Conservation (phyloP, 2,113 vertebrate species). For the Globicephala melas region DNA sequence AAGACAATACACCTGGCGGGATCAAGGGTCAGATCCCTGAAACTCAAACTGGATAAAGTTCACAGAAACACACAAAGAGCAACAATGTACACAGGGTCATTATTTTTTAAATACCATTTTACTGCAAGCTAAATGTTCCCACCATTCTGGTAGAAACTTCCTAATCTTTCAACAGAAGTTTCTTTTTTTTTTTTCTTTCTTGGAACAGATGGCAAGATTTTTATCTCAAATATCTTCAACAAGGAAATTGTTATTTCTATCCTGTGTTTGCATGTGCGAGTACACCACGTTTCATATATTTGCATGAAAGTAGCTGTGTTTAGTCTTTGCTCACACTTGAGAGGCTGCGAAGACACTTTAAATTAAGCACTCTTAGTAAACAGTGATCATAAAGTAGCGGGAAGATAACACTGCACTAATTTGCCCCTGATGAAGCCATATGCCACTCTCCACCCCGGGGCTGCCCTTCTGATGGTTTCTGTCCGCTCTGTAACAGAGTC, state of each 20-base stretch:
- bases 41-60: background rate
- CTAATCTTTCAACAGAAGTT: conserved; percentile 23
- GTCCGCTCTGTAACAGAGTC: background rate
- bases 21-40: background rate
- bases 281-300: background rate
- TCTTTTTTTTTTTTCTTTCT: background rate
- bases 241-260: background rate
- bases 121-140: background rate
- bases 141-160: background rate
- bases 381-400: background rate
- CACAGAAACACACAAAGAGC: background rate
- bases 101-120: background rate
- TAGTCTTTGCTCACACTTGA: conserved; percentile 26
- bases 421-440: background rate
- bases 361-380: conserved; percentile 46
- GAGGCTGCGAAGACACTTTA: background rate
- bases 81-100: accelerated
- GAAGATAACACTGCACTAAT: background rate
- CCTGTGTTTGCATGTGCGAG: background rate
- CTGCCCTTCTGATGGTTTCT: background rate
- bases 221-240: background rate
- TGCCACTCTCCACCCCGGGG: accelerated
- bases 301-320: background rate
- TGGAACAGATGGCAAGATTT: conserved; percentile 56
- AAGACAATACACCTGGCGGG: accelerated